phyloP scores from a whole-genome alignment of 2,888 invertebrate genomes.

The Lymantria dispar region DNA sequence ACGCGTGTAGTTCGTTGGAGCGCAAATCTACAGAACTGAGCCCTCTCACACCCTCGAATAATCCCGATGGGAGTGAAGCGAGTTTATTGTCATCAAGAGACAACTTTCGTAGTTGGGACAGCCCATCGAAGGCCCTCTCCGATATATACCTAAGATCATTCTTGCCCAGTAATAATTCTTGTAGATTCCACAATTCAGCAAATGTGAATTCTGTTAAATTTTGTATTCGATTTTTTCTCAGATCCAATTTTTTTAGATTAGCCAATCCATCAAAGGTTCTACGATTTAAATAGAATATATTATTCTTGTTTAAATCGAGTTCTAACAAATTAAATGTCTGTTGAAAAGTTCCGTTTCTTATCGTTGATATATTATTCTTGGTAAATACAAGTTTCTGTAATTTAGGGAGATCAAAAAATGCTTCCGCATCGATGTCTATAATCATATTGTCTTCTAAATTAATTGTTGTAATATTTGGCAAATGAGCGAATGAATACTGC shows the following conservation, averaged over 20 bases:
- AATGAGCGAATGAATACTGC: slow-evolving; percentile 87
- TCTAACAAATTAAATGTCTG: slow-evolving; percentile 88
- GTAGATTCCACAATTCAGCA: slow-evolving; percentile 88
- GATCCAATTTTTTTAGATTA: slow-evolving; percentile 87
- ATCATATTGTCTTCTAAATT: slow-evolving; percentile 90
- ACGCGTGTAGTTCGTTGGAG: slow-evolving; percentile 88
- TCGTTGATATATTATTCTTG: slow-evolving; percentile 91
- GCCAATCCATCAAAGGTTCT: slow-evolving; percentile 90
- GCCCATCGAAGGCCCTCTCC: slow-evolving; percentile 89
- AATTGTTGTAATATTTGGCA: slow-evolving; percentile 86
- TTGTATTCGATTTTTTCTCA: slow-evolving; percentile 88
- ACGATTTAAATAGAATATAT: slow-evolving; percentile 87
- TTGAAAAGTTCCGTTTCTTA: slow-evolving; percentile 92
- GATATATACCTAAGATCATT: slow-evolving; percentile 88
- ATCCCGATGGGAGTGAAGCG: slow-evolving; percentile 85
- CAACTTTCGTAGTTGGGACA: slow-evolving; percentile 87
- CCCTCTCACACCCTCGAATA: slow-evolving; percentile 88
- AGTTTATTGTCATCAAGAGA: slow-evolving; percentile 90
- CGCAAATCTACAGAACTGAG: slow-evolving; percentile 89
- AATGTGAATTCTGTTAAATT: slow-evolving; percentile 91
- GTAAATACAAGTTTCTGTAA: slow-evolving; percentile 90
- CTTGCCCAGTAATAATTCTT: slow-evolving; percentile 86
- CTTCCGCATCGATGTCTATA: slow-evolving; percentile 86
- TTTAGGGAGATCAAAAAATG: slow-evolving; percentile 88
- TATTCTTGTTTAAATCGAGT: slow-evolving; percentile 91